Evolutionary conservation across 2,113 vertebrate species (phyloP).

Genomic region (Rhinichthys klamathensis): DNA sequence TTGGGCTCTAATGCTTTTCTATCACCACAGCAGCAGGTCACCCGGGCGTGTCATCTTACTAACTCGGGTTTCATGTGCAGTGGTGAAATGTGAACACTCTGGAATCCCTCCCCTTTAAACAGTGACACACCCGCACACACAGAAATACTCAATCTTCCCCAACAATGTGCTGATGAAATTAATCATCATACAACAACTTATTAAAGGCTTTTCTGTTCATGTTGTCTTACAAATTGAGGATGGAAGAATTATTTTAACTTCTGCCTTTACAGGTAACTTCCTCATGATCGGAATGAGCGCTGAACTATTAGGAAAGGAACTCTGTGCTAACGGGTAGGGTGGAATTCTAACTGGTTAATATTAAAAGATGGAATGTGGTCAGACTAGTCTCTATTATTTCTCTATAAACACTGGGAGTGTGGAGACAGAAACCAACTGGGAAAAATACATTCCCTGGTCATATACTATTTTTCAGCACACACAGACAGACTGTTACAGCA

Average conservation of each 20-base stretch:
- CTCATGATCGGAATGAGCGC: neutral
- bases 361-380: constrained; percentile 67
- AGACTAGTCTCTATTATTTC: constrained; percentile 62
- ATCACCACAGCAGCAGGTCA: constrained; percentile 45
- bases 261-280: neutral
- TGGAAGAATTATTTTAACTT: neutral
- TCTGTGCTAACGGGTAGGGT: neutral
- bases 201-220: neutral
- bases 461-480: neutral
- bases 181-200: neutral
- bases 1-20: constrained; percentile 50
- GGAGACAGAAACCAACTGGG: neutral
- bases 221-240: neutral
- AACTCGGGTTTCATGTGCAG: constrained; percentile 50
- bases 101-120: constrained; percentile 50
- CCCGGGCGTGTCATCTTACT: constrained; percentile 46
- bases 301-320: constrained; percentile 30
- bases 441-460: constrained; percentile 32
- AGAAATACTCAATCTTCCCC: neutral
- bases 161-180: neutral
- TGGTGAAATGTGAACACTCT: constrained; percentile 24
- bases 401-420: constrained; percentile 48
- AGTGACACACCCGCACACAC: constrained; percentile 2
- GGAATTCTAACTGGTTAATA: constrained; percentile 27
- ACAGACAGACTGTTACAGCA: neutral